Conservation (phyloP, 2,888 invertebrate genomes). For the Acanthopleura granulata region DNA sequence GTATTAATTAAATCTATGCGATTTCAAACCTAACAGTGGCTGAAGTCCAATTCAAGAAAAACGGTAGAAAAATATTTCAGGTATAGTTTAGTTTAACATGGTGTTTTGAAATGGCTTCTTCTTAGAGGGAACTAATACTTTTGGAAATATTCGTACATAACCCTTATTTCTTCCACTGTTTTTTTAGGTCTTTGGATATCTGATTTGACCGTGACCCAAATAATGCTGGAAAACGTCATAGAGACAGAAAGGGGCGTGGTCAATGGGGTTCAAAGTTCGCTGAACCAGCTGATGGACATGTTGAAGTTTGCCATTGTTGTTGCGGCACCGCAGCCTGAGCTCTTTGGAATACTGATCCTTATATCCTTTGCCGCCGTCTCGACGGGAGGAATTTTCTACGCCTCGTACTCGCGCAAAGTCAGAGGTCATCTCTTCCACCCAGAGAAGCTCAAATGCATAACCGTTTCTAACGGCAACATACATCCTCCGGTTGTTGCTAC, state of each 20-base stretch:
- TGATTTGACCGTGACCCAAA: slow-evolving; percentile 72
- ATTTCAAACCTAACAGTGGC: too few species aligned
- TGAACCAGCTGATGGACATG: slow-evolving; percentile 73
- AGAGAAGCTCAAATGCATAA: slow-evolving; percentile 29
- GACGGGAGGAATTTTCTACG: slow-evolving; percentile 57
- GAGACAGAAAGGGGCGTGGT: slow-evolving; percentile 71
- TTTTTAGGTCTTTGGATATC: slow-evolving; percentile 72
- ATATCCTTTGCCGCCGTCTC: slow-evolving; percentile 68
- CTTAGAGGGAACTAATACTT: not conserved
- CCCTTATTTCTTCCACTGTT: too few species aligned
- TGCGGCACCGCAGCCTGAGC: slow-evolving; percentile 68
- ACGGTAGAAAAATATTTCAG: not conserved
- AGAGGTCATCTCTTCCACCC: slow-evolving; percentile 57
- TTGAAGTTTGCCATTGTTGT: slow-evolving; percentile 72
- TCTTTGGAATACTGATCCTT: slow-evolving; percentile 71
- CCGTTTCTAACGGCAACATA: not conserved
- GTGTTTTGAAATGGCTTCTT: not conserved
- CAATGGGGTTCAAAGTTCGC: slow-evolving; percentile 72
- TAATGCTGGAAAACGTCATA: slow-evolving; percentile 71
- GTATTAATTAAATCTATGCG: too few species aligned
- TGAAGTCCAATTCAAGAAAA: too few species aligned
- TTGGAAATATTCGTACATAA: too few species aligned
- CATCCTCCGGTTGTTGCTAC: not conserved
- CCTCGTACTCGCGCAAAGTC: slow-evolving; percentile 47
- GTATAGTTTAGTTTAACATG: not conserved